Base-by-base conservation (phyloP, 2,113 vertebrate species). In the Gopherus flavomarginatus region DNA sequence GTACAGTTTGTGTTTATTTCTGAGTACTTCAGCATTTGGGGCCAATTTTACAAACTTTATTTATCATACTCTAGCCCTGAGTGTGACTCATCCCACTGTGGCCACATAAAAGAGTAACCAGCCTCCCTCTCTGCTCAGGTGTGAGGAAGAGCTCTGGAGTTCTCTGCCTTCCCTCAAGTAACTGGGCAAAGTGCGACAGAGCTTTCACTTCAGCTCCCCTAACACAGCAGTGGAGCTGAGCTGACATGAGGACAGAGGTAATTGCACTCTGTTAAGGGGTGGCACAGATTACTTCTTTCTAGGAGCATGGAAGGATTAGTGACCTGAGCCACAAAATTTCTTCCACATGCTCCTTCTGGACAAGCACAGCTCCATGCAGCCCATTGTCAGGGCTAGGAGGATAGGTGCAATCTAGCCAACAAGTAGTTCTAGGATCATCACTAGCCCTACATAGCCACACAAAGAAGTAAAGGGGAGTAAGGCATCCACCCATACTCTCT, bases 221-320 rank as follows among this genome's bases (percentile, higher is more conserved):
- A 77, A 35, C 35, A 83, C 69, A 9, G 22, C 54, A 26, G 90
- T 44, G 27, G 88, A 96, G 17, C 78, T 88, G 84, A 87, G 56
- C 31, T 90, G 65, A 75, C 50, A 59, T 95, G 59, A 93, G 69
- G 89, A 69, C 59, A 90, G 94, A 93, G n/a, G 11, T 57, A 49
- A 88, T 96, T 95, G 89, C 53, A 69, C 85, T 54, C n/a, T 77
- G 54, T 52, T 13, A 90, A 72, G 65, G 35, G 65, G 65, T 69
- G 35, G 35, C 65, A 69, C 65, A 4, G n/a, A 72, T 72, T 38
- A 72, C 9, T 72, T 22, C n/a, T 35, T 22, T 72, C 65, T 21
- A 5, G 19, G n/a, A 72, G 6, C 65, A 38, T 38, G 65, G 11
- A 72, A 72, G 16, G 1, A 38, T 38, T 38, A 72, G 65, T 38